A percentile compares a stretch with the other conserved stretches of the same genome.
Evolutionary conservation across 1,140 invertebrate genomes (phyloP).

Genomic region (Eumeta japonica): DNA sequence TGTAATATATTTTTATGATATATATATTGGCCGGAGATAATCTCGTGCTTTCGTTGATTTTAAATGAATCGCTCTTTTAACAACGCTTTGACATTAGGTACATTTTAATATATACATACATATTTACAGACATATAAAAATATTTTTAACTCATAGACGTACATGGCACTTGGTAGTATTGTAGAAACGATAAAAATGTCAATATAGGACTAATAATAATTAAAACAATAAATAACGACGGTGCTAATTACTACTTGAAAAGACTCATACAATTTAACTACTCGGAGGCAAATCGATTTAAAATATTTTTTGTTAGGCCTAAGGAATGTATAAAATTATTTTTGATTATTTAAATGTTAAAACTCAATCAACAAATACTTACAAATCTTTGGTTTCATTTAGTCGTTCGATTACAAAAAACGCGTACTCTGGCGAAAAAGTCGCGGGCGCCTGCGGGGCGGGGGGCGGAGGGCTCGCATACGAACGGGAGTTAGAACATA

Average conservation of each 20-base stretch:
- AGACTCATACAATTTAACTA: slow-evolving; percentile 18
- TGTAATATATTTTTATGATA: background rate
- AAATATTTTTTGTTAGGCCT: slow-evolving; percentile 13
- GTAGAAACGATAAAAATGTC: slow-evolving; percentile 23
- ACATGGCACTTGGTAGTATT: slow-evolving; percentile 51
- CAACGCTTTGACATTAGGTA: background rate
- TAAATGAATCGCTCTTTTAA: slow-evolving; percentile 43
- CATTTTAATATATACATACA: slow-evolving; percentile 5
- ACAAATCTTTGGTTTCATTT: slow-evolving; percentile 55
- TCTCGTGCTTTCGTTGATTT: no score
- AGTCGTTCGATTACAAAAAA: slow-evolving; percentile 38
- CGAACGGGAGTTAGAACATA: background rate
- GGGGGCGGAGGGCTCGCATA: background rate
- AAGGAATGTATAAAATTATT: slow-evolving; percentile 38
- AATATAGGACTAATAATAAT: slow-evolving; percentile 7
- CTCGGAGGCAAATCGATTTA: slow-evolving; percentile 17
- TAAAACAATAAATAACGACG: slow-evolving; percentile 13
- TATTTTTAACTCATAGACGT: slow-evolving; percentile 42
- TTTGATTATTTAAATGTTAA: slow-evolving; percentile 42
- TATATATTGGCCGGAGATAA: slow-evolving; percentile 37
- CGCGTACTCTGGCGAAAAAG: slow-evolving; percentile 6
- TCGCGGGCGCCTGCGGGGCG: background rate
- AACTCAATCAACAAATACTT: slow-evolving; percentile 50
- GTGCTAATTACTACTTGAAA: slow-evolving; percentile 8
- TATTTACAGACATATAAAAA: slow-evolving; percentile 51